Conservation (phyloP, 2,797 vertebrate genomes). For the Hirundo rustica region DNA sequence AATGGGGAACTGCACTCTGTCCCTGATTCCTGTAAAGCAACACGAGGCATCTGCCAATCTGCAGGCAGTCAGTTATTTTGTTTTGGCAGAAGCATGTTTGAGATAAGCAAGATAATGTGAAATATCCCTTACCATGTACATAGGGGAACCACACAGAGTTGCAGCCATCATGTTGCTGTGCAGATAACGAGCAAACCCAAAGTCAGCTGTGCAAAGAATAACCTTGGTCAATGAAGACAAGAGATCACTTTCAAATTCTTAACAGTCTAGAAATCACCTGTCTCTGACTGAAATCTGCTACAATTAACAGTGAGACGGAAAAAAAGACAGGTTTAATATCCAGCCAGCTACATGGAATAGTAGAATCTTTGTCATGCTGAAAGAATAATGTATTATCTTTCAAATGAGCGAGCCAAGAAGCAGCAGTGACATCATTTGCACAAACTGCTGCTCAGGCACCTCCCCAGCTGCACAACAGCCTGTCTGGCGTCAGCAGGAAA, state of each 20-base stretch:
- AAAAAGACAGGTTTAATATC: neutral
- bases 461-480: slow-evolving; percentile 35
- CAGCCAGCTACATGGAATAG: neutral
- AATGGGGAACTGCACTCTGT: neutral
- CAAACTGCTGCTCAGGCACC: slow-evolving; percentile 27
- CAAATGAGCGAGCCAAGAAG: slow-evolving; percentile 33
- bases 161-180: slow-evolving; percentile 99
- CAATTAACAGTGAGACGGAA: neutral
- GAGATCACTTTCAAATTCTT: neutral
- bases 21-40: neutral
- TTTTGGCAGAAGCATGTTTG: neutral
- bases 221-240: neutral
- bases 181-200: slow-evolving; percentile 96
- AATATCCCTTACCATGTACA: slow-evolving; percentile 92
- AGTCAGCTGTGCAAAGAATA: slow-evolving; percentile 86
- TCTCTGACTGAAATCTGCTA: neutral
- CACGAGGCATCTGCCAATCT: neutral
- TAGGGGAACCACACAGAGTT: slow-evolving; percentile 94
- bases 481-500: slow-evolving; percentile 31
- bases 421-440: slow-evolving; percentile 12
- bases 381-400: neutral
- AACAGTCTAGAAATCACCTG: neutral
- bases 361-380: neutral
- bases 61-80: neutral
- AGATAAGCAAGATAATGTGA: neutral